Evolutionary conservation across 2,113 vertebrate genomes (phyloP).

Genomic region (Phyllopteryx taeniolatus): DNA sequence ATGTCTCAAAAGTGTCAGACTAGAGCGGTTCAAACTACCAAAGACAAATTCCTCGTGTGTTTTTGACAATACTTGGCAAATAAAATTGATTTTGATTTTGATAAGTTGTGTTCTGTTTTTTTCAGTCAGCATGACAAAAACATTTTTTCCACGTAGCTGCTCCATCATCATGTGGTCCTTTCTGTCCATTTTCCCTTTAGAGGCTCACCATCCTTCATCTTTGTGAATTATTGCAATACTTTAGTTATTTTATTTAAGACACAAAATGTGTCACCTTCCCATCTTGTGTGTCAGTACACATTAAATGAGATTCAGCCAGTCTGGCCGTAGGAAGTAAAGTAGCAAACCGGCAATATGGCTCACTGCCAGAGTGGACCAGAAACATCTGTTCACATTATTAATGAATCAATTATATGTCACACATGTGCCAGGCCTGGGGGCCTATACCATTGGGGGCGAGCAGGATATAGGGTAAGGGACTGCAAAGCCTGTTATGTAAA

Average conservation of each 20-base stretch:
- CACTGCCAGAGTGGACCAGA: conserved; percentile 51
- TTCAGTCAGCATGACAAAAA: neutral
- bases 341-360: conserved; percentile 41
- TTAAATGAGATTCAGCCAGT: conserved; percentile 45
- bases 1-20: too few relatives aligned
- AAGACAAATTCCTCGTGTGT: too few relatives aligned
- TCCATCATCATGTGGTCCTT: neutral
- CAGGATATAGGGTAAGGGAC: neutral
- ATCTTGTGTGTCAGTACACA: conserved; percentile 49
- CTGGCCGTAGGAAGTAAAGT: conserved; percentile 40
- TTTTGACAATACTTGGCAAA: too few relatives aligned
- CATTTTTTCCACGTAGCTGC: neutral
- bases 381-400: conserved; percentile 77
- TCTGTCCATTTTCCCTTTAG: neutral
- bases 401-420: conserved; percentile 75
- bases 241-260: conserved; percentile 26
- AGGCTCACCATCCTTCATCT: conserved; percentile 18
- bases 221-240: conserved; percentile 1
- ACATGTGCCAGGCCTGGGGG: conserved; percentile 64
- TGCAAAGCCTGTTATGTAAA: conserved; percentile 24
- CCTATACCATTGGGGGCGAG: conserved; percentile 1
- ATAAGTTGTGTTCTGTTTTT: neutral
- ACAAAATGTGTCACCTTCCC: conserved; percentile 29
- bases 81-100: too few relatives aligned
- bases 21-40: too few relatives aligned